Evolutionary conservation across 2,888 invertebrate genomes (phyloP).

Genomic region (Dryococelus australis): DNA sequence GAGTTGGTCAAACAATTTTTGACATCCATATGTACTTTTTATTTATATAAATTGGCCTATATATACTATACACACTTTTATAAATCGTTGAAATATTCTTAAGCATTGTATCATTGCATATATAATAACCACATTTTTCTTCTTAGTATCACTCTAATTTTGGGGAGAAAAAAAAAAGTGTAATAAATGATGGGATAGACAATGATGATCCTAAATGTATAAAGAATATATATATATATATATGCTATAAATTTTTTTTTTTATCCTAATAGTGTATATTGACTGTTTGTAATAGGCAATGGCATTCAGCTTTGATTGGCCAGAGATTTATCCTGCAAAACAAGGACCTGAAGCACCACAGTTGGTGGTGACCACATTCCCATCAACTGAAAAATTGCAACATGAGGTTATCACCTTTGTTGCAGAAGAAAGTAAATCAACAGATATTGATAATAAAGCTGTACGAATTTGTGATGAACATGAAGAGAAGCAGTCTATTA

Average conservation of each 20-base stretch:
- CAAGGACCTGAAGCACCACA: constrained; percentile 28
- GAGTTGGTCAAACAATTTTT: too few species aligned
- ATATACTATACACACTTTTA: too few species aligned
- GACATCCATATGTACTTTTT: too few species aligned
- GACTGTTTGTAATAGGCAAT: neutral
- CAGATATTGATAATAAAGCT: constrained; percentile 13
- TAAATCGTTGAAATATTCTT: too few species aligned
- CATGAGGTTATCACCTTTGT: neutral
- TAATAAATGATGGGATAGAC: too few species aligned
- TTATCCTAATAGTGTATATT: neutral
- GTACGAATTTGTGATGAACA: constrained; percentile 29
- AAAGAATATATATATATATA: too few species aligned
- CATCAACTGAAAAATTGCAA: neutral
- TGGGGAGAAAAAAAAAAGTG: too few species aligned
- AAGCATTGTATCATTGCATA: too few species aligned
- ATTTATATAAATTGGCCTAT: too few species aligned
- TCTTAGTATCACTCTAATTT: too few species aligned
- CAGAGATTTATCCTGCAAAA: neutral
- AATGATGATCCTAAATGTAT: too few species aligned
- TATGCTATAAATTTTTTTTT: neutral
- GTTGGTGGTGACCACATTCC: constrained; percentile 17
- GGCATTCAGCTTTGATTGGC: neutral
- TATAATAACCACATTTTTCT: too few species aligned
- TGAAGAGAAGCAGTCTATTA: constrained; percentile 21
- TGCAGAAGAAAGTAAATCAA: constrained; percentile 11